These are phyloP conservation scores for Amazona ochrocephala DNA, from an alignment of 2,797 vertebrate species.

Conservation along the genomic window DNA sequence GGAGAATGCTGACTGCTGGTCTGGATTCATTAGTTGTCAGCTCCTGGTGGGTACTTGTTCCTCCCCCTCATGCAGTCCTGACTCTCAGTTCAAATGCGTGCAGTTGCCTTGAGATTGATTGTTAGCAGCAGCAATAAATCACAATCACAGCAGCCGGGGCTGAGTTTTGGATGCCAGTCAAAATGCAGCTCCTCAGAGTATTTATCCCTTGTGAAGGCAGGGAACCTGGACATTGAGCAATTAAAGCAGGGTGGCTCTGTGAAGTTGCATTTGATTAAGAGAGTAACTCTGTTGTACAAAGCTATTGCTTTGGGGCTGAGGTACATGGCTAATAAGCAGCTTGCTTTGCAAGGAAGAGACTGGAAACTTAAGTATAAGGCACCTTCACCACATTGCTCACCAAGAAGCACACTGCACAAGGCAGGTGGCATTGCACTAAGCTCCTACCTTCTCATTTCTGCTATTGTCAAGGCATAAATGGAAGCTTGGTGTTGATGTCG, in stretches of 20 bases:
- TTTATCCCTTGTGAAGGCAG: background rate
- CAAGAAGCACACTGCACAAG: rapidly evolving
- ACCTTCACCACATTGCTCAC: rapidly evolving
- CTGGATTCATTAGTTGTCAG: background rate
- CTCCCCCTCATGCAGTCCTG: background rate
- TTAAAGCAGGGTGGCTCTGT: background rate
- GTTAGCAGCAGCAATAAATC: conserved; percentile 48
- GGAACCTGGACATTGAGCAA: conserved; percentile 17
- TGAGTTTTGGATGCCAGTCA: conserved; percentile 48
- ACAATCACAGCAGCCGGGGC: background rate
- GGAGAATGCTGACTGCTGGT: background rate
- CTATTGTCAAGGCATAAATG: rapidly evolving
- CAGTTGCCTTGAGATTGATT: background rate
- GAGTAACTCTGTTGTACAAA: background rate
- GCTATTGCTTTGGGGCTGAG: background rate
- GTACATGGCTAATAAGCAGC: background rate
- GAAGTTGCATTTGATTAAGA: conserved; percentile 48
- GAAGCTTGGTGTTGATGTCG: background rate
- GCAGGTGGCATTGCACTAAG: background rate
- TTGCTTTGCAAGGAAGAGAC: background rate
- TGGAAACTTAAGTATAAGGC: background rate
- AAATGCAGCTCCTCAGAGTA: background rate
- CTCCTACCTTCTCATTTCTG: background rate
- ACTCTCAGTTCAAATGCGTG: background rate
- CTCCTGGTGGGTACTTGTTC: background rate